These are phyloP conservation scores for Scaptomyza caliginosa DNA, from an alignment of 2,888 invertebrate species.

Conservation along the genomic window DNA sequence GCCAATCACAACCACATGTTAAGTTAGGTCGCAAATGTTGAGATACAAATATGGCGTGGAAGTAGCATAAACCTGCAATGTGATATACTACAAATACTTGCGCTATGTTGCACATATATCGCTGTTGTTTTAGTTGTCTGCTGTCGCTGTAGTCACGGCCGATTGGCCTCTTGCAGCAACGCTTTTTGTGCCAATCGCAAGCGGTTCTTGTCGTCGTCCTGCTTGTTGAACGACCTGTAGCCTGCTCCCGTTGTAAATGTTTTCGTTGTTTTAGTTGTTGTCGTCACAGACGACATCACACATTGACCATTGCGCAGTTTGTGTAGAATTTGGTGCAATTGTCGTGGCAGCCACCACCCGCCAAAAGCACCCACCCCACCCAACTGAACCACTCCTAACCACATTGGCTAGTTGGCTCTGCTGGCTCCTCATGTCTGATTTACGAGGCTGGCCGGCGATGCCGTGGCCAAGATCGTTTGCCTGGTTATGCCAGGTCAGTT, in stretches of 20 bases:
- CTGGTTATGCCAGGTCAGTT: conserved; percentile 74
- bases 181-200: conserved; percentile 58
- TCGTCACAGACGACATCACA: conserved; percentile 82
- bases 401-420: not conserved
- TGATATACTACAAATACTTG: conserved; percentile 41
- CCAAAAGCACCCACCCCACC: not conserved
- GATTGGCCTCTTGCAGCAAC: conserved; percentile 64
- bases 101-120: conserved; percentile 28
- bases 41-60: conserved; percentile 46
- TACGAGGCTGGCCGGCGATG: conserved; percentile 54
- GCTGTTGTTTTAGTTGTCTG: conserved; percentile 25
- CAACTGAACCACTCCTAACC: not conserved
- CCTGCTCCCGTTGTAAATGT: conserved; percentile 76
- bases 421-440: conserved; percentile 64
- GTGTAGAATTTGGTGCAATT: conserved; percentile 72
- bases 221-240: conserved; percentile 55
- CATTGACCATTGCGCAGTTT: conserved; percentile 70
- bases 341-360: conserved; percentile 43
- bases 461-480: conserved; percentile 68
- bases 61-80: conserved; percentile 40
- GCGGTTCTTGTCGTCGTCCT: conserved; percentile 33
- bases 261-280: conserved; percentile 66
- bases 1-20: conserved; percentile 40
- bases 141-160: conserved; percentile 65
- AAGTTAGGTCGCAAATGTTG: conserved; percentile 34